phyloP scores from a whole-genome alignment of 2,888 invertebrate genomes.

The Meiosimyza decipiens region DNA sequence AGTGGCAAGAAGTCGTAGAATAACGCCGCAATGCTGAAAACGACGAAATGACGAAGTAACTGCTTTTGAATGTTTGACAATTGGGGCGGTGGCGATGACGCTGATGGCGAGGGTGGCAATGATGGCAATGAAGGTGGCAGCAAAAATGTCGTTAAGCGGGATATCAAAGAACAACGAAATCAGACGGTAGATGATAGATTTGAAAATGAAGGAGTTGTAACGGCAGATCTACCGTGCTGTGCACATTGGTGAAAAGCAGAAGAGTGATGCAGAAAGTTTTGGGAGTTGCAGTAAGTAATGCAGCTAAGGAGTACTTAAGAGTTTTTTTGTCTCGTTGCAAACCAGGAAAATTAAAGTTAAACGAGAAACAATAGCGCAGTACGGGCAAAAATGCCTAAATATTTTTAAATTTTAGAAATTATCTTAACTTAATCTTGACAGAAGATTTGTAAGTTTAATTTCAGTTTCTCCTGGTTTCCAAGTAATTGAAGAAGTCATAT shows the following conservation, averaged over 20 bases:
- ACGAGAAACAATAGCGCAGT: no score
- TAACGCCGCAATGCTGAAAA: slow-evolving; percentile 46
- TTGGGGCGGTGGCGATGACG: not conserved
- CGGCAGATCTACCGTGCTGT: slow-evolving; percentile 14
- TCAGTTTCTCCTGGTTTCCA: no score
- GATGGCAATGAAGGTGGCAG: not conserved
- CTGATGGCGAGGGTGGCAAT: not conserved
- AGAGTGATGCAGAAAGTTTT: not conserved
- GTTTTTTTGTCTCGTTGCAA: no score
- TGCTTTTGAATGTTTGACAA: slow-evolving; percentile 40
- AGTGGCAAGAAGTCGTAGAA: slow-evolving; percentile 59
- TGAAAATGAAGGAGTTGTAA: not conserved
- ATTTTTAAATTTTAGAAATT: no score
- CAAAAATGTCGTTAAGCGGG: slow-evolving; percentile 3
- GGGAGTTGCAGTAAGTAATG: no score
- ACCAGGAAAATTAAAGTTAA: no score
- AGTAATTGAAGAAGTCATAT: no score
- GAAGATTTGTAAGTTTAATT: no score
- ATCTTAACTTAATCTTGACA: no score
- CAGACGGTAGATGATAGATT: not conserved
- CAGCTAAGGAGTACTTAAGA: no score
- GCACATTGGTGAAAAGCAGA: slow-evolving; percentile 2
- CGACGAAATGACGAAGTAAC: slow-evolving; percentile 47
- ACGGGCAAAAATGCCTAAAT: no score
- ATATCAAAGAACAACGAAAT: not conserved